Conservation (phyloP, 2,113 vertebrate species). For the Microcebus ravelobensis region DNA sequence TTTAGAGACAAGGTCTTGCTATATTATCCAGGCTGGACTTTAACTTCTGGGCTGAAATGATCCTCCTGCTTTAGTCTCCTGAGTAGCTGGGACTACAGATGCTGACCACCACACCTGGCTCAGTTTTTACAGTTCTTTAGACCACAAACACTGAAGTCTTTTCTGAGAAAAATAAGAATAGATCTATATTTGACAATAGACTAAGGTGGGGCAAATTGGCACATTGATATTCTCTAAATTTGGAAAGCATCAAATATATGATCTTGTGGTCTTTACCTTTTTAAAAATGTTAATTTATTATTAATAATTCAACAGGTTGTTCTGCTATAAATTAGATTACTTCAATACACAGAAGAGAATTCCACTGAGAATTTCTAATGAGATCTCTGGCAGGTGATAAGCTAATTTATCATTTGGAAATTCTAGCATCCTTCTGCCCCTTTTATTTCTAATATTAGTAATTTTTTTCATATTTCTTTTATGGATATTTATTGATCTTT, state of each 20-base stretch:
- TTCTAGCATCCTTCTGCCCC: not conserved
- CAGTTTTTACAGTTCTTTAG: not conserved
- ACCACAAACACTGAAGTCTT: conserved; percentile 69
- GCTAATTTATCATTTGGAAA: conserved; percentile 69
- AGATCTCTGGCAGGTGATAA: conserved; percentile 74
- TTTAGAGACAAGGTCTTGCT: too few species aligned
- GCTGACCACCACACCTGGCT: too few species aligned
- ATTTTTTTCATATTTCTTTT: not conserved
- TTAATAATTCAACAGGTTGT: conserved; percentile 70
- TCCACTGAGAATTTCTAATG: conserved; percentile 40
- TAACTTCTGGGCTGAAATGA: too few species aligned
- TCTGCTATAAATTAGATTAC: conserved; percentile 70
- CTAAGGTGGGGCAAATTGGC: not conserved
- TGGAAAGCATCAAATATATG: conserved; percentile 54
- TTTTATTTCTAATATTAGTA: not conserved
- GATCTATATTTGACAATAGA: not conserved
- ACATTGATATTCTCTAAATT: not conserved
- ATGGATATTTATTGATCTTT: not conserved
- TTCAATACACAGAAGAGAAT: conserved; percentile 48
- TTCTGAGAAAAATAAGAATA: not conserved
- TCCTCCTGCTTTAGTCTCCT: too few species aligned
- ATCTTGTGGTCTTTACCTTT: conserved; percentile 63
- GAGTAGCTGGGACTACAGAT: too few species aligned
- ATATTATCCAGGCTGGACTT: too few species aligned
- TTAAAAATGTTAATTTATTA: conserved; percentile 53